Evolutionary conservation across 2,888 invertebrate species (phyloP), one percentile per base, ranked within the genome.

Genomic region (Acanthoscelides obtectus): DNA sequence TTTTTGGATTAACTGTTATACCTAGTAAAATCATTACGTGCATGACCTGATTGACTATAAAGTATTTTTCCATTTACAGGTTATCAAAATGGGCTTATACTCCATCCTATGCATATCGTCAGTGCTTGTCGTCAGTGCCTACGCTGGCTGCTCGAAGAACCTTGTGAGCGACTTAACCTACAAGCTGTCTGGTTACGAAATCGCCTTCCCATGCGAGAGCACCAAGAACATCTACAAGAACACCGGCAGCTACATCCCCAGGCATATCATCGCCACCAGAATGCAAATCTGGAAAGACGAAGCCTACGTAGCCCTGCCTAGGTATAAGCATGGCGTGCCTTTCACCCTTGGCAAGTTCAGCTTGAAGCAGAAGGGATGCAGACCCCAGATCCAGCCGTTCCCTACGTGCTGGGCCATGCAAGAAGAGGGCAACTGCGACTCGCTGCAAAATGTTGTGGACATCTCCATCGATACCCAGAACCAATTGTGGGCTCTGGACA

Each of bases 401-500:
- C 91, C 91, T 71, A 90, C 88, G 83, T 89, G 88, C 83, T 91
- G 92, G 90, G 87, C 88, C 73, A 87, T 90, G 80, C 92, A 93
- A 84, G 92, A 92, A 84, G 91, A 91, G 86, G 90, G 89, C 66
- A 89, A 89, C 83, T 91, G 91, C 80, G 88, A 88, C 79, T 92
- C 91, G 75, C 86, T 90, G 73, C 92, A 93, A 85, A 92, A 91
- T 80, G 92, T 89, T 71, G 89, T 91, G 75, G 91, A 92, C 84
- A 86, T 91, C 79, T 88, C 87, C 79, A 81, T 90, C 75, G 90
- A 91, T 86, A 86, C 87, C 71, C 77, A 87, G 81, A 88, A 89
- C 70, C 85, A 88, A 22, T 83, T 91, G 0, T 91, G 90, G 90
- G 88, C 86, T 4, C 81, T 90, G 75, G 91, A 91, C 80, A 87